Evolutionary conservation across 2,113 vertebrate species (phyloP), one percentile per base, ranked within the genome.

Genomic region (Eubucco bourcierii): DNA sequence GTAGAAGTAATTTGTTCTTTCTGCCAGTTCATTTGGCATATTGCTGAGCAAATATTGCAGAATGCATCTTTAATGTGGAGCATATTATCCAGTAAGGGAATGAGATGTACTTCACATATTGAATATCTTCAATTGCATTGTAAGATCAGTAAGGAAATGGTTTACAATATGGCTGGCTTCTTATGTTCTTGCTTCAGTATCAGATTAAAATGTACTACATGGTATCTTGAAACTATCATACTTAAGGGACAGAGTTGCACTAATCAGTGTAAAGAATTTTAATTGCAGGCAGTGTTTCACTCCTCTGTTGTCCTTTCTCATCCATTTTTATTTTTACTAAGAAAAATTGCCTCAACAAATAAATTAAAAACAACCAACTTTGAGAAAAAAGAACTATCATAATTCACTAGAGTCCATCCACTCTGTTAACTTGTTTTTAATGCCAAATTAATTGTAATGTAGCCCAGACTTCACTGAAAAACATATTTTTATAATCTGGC

Each of bases 201-300:
- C 44, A 60, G 78, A 90, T 86, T 88, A 90, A 89, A 94, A 90
- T 31, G 44, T 71, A 52, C 81, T 72, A 3, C 63, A 29, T 5
- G 18, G 55, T 90, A 39, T 91, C 77, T 61, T 68, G 71, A 92
- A 93, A 92, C 86, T n/a, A 33, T 68, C 84, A 50, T 92, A 90
- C 64, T 95, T 96, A 97, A 95, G 93, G 53, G 81, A 88, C 76
- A 94, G 86, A 85, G 55, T 93, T 97, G 78, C 70, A 61, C 65
- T 96, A 94, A 95, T 96, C 91, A 97, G 91, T 4, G 12, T 73
- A 93, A 91, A 94, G 8, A 55, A 93, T 94, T 93, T 84, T 53
- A 76, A 91, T 94, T 95, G 77, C 83, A 93, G 75, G 78, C 74
- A 85, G 37, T 46, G 55, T 90, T 95, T 93, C 37, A 41, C 8